Evolutionary conservation across 2,888 invertebrate species (phyloP), one percentile per base, ranked within the genome.

Genomic region (Conomelus anceps): DNA sequence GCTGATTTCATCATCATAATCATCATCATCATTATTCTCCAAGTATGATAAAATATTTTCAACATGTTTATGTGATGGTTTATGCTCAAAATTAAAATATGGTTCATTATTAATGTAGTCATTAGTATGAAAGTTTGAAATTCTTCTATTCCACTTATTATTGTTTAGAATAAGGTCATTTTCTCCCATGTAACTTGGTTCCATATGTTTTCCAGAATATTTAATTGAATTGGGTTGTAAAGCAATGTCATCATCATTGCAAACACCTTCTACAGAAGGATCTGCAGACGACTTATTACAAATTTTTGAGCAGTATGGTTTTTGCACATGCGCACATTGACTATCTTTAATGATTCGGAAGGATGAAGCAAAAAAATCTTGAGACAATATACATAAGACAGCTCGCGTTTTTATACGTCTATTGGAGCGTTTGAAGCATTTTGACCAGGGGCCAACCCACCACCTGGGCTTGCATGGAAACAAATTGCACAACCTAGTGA

Each of bases 401-500:
- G 89, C 89, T 17, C 91, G 89, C 20, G 88, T 89, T 89, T 89
- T 90, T 20, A 90, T 88, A 4, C 91, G 90, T 85, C 89, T 88
- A 0, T 88, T 26, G n/a, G 87, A 88, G 63, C 23, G 89, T 84
- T 90, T 90, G 29, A 91, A 88, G 84, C 91, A 91, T 22, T 90
- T 88, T 13, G 90, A 90, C 91, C 91, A 91, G 3, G 90, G 90
- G 13, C 91, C 90, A 26, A 90, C 89, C 90, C 90, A 91, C 91
- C 91, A 91, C 84, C 89, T 90, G 23, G 91, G 90, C 23, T 34
- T 41, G 91, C 94, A 94, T 9, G 93, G 93, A 90, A 94, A 94
- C 85, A 92, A 92, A 92, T 94, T 94, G 91, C 94, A 94, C 0
- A 93, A 92, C 88, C 93, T 92, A 29, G 93, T 92, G 91, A 93